Conservation (phyloP, 1,140 invertebrate species). For the Zaprionus camerounensis region DNA sequence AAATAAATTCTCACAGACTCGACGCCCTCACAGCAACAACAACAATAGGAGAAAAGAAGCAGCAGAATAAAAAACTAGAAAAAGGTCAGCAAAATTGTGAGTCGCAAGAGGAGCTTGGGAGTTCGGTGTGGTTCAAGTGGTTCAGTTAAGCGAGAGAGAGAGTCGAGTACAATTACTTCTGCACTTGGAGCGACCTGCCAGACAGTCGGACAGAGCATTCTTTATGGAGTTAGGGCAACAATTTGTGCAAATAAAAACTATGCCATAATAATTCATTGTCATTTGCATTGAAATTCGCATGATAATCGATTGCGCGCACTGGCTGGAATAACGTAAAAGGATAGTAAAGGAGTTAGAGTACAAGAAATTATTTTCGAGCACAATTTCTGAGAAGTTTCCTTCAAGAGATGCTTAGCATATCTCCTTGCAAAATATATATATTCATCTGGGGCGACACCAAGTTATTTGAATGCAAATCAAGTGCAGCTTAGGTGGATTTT, state of each 20-base stretch:
- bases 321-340: neutral
- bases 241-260: conserved; percentile 57
- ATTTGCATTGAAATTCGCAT: conserved; percentile 29
- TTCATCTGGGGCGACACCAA: neutral
- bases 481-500: neutral
- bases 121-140: conserved; percentile 37
- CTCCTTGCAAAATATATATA: too few relatives aligned
- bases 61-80: conserved; percentile 7
- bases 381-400: neutral
- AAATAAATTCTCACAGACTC: conserved; percentile 73
- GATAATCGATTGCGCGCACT: conserved; percentile 30
- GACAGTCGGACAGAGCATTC: conserved; percentile 28
- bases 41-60: neutral
- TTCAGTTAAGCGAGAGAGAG: neutral
- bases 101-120: conserved; percentile 12
- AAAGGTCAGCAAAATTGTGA: conserved; percentile 49
- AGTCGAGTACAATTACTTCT: conserved; percentile 36
- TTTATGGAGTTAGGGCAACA: conserved; percentile 61
- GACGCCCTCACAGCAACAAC: conserved; percentile 57
- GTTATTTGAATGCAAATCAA: neutral
- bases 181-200: conserved; percentile 14
- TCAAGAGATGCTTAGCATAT: neutral
- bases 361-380: neutral
- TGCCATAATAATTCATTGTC: conserved; percentile 51
- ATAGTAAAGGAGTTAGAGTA: neutral